A percentile compares a stretch with the other conserved stretches of the same genome.
Conservation (phyloP, 2,797 vertebrate species). For the Gallinago nigripennis region DNA sequence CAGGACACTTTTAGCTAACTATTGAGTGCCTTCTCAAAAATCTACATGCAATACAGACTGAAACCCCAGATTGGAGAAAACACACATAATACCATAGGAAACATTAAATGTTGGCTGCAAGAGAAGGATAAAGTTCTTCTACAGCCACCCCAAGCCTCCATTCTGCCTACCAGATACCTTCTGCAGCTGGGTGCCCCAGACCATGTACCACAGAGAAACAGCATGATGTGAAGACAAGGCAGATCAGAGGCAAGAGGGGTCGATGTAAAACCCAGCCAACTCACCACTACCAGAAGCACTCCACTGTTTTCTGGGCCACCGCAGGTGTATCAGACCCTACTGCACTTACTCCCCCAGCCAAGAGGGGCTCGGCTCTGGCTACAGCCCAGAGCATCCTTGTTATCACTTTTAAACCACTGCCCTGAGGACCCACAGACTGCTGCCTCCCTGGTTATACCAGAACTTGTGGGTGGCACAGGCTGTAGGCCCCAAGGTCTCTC, state of each 20-base stretch:
- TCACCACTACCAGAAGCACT: background rate
- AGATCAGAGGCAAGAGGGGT: background rate
- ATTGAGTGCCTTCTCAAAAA: background rate
- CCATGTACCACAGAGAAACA: rapidly evolving
- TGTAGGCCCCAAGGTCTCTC: background rate
- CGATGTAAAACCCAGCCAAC: background rate
- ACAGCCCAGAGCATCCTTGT: background rate
- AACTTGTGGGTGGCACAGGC: background rate
- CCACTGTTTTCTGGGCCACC: background rate
- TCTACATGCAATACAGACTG: background rate
- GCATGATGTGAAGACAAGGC: background rate
- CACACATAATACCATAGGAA: background rate
- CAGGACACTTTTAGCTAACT: background rate
- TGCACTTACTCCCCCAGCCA: rapidly evolving
- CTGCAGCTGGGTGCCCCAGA: rapidly evolving
- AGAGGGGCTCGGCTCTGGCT: background rate
- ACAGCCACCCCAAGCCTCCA: background rate
- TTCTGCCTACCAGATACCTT: background rate
- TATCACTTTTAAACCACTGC: background rate
- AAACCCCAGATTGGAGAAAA: background rate
- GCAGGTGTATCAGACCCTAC: background rate
- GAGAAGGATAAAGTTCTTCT: background rate
- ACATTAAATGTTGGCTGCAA: background rate
- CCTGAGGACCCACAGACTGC: background rate
- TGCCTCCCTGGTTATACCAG: background rate